A percentile compares a stretch with the other conserved stretches of the same genome.
phyloP scores from a whole-genome alignment of 2,888 invertebrate species.

The Argyresthia goedartella region DNA sequence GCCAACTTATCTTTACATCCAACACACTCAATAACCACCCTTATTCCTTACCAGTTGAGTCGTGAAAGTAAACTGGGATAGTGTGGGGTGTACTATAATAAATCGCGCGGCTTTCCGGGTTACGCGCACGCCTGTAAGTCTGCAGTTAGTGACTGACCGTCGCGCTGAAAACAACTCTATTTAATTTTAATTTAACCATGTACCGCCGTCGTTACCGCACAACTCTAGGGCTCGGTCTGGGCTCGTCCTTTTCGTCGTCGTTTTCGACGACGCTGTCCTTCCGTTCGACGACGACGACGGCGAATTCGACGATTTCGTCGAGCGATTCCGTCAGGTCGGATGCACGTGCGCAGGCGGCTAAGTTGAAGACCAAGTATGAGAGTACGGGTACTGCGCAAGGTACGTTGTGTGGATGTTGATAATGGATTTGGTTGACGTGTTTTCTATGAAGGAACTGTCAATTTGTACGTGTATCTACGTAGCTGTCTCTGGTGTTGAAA shows the following conservation, averaged over 20 bases:
- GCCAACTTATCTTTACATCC: background rate
- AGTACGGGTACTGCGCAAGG: conserved; percentile 63
- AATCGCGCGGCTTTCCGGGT: conserved; percentile 55
- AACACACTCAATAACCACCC: conserved; percentile 9
- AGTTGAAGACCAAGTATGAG: conserved; percentile 61
- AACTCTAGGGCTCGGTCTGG: conserved; percentile 55
- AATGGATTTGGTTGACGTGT: background rate
- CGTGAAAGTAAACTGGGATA: conserved; percentile 14
- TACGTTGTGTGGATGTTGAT: conserved; percentile 26
- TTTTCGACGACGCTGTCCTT: conserved; percentile 53
- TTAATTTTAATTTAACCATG: conserved; percentile 18
- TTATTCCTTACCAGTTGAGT: conserved; percentile 28
- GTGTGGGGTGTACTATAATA: conserved; percentile 35
- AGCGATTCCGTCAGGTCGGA: conserved; percentile 53
- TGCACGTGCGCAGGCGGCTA: conserved; percentile 60
- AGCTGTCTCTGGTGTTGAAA: background rate
- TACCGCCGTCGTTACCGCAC: conserved; percentile 63
- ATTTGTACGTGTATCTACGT: background rate
- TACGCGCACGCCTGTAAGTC: conserved; percentile 29
- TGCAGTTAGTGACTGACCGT: conserved; percentile 13
- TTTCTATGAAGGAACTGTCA: background rate
- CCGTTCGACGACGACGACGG: conserved; percentile 25
- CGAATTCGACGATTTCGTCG: conserved; percentile 15
- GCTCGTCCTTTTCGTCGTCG: conserved; percentile 52
- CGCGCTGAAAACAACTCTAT: background rate